phyloP scores from a whole-genome alignment of 1,140 invertebrate genomes.

The Ceratosolen fusciceps region DNA sequence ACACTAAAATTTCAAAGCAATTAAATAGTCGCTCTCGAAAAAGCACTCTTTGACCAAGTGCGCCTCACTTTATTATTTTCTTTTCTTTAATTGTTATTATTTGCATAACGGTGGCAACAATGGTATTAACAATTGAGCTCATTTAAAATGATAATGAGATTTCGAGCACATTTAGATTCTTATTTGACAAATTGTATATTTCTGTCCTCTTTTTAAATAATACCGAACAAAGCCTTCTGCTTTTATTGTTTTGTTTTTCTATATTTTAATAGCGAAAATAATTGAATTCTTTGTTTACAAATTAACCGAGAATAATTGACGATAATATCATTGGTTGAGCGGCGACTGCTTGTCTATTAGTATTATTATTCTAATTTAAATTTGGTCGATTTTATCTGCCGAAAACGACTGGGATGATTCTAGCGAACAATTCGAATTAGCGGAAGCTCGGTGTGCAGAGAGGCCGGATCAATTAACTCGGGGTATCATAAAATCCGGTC shows the following conservation, averaged over 20 bases:
- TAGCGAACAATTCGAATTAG: background rate
- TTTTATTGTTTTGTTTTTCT: background rate
- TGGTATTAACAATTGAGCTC: background rate
- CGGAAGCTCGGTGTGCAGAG: background rate
- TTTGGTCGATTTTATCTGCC: background rate
- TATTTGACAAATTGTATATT: background rate
- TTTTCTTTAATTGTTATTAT: too few species aligned
- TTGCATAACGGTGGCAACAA: background rate
- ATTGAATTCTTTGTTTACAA: too few species aligned
- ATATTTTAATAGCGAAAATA: too few species aligned
- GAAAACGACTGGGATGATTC: background rate
- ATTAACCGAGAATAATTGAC: too few species aligned
- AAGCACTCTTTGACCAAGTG: too few species aligned
- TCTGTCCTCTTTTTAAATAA: background rate
- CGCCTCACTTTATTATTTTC: background rate
- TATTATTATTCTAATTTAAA: too few species aligned
- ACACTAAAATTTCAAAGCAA: too few species aligned
- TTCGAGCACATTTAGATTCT: background rate
- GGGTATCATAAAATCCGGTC: background rate
- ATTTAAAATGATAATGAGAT: background rate
- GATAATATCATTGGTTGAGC: too few species aligned
- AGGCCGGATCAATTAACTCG: constrained; percentile 5
- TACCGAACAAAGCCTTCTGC: background rate
- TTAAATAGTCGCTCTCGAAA: too few species aligned
- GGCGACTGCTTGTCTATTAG: too few species aligned